Base-by-base conservation (phyloP, 2,888 invertebrate species). In the Catocala nupta region DNA sequence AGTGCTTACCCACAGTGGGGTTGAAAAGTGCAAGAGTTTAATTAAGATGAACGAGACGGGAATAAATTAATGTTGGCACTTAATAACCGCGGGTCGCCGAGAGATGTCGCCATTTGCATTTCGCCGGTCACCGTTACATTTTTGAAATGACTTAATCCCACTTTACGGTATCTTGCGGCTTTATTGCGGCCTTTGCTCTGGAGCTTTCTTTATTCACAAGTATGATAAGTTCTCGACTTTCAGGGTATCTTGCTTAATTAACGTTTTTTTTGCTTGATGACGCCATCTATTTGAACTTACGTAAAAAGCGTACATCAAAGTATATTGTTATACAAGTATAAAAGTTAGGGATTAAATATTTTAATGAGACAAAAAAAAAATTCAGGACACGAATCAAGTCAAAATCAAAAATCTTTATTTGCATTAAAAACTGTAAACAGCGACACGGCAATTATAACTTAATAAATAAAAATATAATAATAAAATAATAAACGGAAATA, bases 1-100 rank as follows among this genome's bases (percentile, higher is more conserved):
- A 39, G 9, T 12, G 42, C 39, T 56, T 25, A 48, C 43, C 13
- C 58, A 34, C 47, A 59, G 58, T 36, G 25, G 66, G 64, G 72
- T 71, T 70, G 75, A 80, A 81, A 83, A 84, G 83, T 84, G 85
- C 84, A 85, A 80, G 84, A 81, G 81, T 81, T 84, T 83, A 84
- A 85, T 84, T 83, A 83, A 82, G 83, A 82, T 65, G 74, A 80
- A 81, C 80, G 76, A 73, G 77, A 67, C 53, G 63, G 60, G 85
- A 83, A 85, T 86, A 85, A 81, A 82, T 85, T 85, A 85, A 70
- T 71, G 69, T 66, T 73, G 69, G 68, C 76, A 80, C 75, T 84
- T 80, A 78, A 81, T 81, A 79, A 70, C 68, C 67, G 55, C 36
- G 9, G 48, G 63, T 51, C 68, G 63, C 68, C 75, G 70, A 65